Evolutionary conservation across 2,888 invertebrate genomes (phyloP), one percentile per base, ranked within the genome.

Genomic region (Mechanitis mazaeus): DNA sequence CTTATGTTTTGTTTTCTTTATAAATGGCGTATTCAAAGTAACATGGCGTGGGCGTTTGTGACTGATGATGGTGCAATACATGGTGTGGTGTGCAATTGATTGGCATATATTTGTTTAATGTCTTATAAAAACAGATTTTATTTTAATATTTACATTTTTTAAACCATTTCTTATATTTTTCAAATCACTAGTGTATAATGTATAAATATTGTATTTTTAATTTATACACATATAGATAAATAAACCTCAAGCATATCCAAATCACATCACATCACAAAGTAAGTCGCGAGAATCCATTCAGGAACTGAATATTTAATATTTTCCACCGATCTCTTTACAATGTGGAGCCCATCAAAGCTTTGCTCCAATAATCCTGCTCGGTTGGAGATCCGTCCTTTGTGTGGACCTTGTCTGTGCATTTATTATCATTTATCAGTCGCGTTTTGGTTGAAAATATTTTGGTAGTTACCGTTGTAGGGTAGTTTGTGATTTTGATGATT

Each of bases 41-140:
- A 84, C 83, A 81, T 66, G 75, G 83, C 80, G 85, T 86, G 84
- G 87, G 88, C 79, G 86, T 85, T 72, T 71, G 68, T 68, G 69
- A 66, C 59, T 68, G 64, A 68, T 69, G 66, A 62, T 63, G 57
- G 55, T 60, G 61, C 55, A 50, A 50, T 56, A 58, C 55, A 61
- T 61, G 56, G 61, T 46, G 56, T 47, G 58, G 31, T 46, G 58
- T 59, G 46, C 45, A 63, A 61, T 63, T 54, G 59, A 46, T 58
- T 60, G 42, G 12, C 47, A 28, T 53, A 42, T 58, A 50, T 50
- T 54, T 58, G 31, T 31, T 31, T 50, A 11, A 31, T 31, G 3
- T 50, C 11, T 35, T 35, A 35, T 6, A 3, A 35, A 31, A 50
- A 7, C 3, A 28, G 20, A 12, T 47, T 47, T 47, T n/a, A 28